Evolutionary conservation across 2,888 invertebrate genomes (phyloP).

Genomic region (Drosophila falleni): DNA sequence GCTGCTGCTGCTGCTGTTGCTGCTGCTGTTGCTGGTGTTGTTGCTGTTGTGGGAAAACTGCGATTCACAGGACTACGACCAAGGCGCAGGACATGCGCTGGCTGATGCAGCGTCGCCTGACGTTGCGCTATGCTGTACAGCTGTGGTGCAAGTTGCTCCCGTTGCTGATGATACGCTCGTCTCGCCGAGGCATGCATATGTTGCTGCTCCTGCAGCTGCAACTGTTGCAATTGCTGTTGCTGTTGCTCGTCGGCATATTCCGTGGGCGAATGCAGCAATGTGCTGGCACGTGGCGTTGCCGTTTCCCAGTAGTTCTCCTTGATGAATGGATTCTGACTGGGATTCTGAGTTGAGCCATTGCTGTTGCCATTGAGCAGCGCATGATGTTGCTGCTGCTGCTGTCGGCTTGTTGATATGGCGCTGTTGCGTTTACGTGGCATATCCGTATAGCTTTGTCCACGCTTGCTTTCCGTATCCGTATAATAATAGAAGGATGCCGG

Average conservation of each 20-base stretch:
- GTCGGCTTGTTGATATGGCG: slow-evolving; percentile 52
- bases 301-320: slow-evolving; percentile 84
- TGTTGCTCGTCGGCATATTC: slow-evolving; percentile 70
- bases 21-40: slow-evolving; percentile 39
- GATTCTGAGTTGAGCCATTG: slow-evolving; percentile 52
- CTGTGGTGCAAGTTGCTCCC: slow-evolving; percentile 71
- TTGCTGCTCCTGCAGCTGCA: slow-evolving; percentile 54
- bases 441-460: slow-evolving; percentile 61
- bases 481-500: slow-evolving; percentile 80
- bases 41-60: slow-evolving; percentile 31
- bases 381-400: slow-evolving; percentile 57
- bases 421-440: slow-evolving; percentile 84
- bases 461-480: slow-evolving; percentile 57
- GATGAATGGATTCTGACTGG: slow-evolving; percentile 83
- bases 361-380: slow-evolving; percentile 61
- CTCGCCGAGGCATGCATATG: slow-evolving; percentile 64
- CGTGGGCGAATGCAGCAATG: slow-evolving; percentile 82
- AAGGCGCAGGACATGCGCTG: slow-evolving; percentile 73
- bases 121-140: slow-evolving; percentile 60
- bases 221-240: slow-evolving; percentile 45
- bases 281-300: slow-evolving; percentile 72
- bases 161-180: slow-evolving; percentile 70
- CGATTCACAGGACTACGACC: slow-evolving; percentile 82
- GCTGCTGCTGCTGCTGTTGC: slow-evolving; percentile 33
- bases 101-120: slow-evolving; percentile 40